Evolutionary conservation across 1,140 invertebrate species (phyloP), one percentile per base, ranked within the genome.

Genomic region (Galleria mellonella): DNA sequence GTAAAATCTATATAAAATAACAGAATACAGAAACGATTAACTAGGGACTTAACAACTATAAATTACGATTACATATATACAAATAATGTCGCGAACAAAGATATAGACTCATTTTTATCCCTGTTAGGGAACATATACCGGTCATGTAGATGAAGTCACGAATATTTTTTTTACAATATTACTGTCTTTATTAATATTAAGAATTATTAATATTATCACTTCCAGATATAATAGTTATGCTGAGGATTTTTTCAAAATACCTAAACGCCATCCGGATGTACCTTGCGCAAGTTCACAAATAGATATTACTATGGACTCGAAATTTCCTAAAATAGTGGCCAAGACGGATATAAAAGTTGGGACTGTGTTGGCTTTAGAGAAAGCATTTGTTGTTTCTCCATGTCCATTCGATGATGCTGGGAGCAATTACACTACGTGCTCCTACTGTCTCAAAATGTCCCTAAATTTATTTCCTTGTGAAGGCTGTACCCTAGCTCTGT

Each of bases 401-500:
- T 0, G 2, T 5, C 2, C 10, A n/a, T 2, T n/a, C 9, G 12
- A 17, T 9, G n/a, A 15, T 13, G 13, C 35, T 6, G 13, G 2
- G 3, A 2, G 1, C 1, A 15, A 9, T 15, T 33, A 27, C 10
- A 11, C 7, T 9, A 9, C 31, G 3, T 43, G 41, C 32, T 27
- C 32, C 27, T 33, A 43, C 11, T 50, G 47, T n/a, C 41, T 30
- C 1, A 39, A 43, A 23, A n/a, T 40, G n/a, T 10, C 42, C 2
- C 28, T 44, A 3, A 50, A 50, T 30, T 29, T 50, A 17, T 38
- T 50, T 9, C 47, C 47, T 1, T 50, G 47, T 17, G 17, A 31
- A 9, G 42, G 23, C 9, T 50, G 47, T 31, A 15, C 11, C 7
- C 9, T 5, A 6, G 32, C 27, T 3, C 32, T 50, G n/a, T 50